phyloP scores from a whole-genome alignment of 2,113 vertebrate species.

The Passer montanus region DNA sequence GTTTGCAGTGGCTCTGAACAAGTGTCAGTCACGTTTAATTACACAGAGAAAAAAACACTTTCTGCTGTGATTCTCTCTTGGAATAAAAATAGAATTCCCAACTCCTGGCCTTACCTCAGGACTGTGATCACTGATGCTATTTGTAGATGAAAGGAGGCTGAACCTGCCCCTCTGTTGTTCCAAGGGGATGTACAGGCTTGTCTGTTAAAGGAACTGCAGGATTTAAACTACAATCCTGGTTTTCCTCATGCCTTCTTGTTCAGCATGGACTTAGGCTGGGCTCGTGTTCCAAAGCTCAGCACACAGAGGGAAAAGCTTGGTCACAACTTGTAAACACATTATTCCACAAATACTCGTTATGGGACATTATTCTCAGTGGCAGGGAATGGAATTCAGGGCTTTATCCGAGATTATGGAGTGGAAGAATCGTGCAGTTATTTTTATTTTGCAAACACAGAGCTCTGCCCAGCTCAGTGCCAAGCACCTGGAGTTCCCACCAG shows the following conservation, averaged over 20 bases:
- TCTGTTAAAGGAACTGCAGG: background rate
- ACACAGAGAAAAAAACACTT: background rate
- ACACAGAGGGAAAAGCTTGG: background rate
- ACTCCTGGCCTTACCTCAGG: background rate
- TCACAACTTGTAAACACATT: background rate
- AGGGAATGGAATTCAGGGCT: background rate
- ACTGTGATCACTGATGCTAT: background rate
- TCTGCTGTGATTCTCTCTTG: background rate
- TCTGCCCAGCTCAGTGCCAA: background rate
- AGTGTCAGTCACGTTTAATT: background rate
- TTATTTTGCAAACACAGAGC: background rate
- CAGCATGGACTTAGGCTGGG: background rate
- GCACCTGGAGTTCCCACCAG: background rate
- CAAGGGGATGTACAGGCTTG: background rate
- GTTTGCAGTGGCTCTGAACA: background rate
- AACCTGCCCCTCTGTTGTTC: background rate
- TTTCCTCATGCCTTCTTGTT: background rate
- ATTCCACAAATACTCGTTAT: conserved; percentile 4
- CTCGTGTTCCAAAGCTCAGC: background rate
- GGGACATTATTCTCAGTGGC: background rate
- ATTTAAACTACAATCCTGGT: background rate
- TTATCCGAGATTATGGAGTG: background rate
- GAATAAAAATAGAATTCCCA: background rate
- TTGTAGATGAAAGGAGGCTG: background rate
- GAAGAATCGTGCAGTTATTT: background rate